These are phyloP conservation scores for Aphaenogaster ashmeadi DNA, from an alignment of 1,140 invertebrate species.

Conservation along the genomic window DNA sequence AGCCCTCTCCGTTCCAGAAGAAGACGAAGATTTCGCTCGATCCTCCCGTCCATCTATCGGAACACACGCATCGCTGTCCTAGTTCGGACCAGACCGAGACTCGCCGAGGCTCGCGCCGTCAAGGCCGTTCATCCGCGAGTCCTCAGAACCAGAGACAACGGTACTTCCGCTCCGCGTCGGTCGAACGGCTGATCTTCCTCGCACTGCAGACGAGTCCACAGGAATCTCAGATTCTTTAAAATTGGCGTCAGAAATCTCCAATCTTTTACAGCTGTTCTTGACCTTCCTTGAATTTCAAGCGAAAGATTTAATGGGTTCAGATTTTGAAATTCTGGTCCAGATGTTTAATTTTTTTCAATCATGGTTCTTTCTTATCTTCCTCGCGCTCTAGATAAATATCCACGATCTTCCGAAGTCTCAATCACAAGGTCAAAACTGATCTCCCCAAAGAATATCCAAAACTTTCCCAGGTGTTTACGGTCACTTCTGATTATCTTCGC, in stretches of 20 bases:
- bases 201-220: neutral
- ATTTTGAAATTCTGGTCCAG: neutral
- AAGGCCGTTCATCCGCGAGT: constrained; percentile 58
- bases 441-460: neutral
- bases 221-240: neutral
- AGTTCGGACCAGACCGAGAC: constrained; percentile 37
- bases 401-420: neutral
- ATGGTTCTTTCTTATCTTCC: neutral
- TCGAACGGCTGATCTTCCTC: constrained; percentile 3
- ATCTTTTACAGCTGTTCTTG: neutral
- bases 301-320: neutral
- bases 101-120: constrained; percentile 41
- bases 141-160: constrained; percentile 48
- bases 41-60: neutral
- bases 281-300: neutral
- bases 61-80: constrained; percentile 36
- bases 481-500: neutral
- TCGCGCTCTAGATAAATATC: neutral
- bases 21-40: constrained; percentile 8
- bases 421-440: neutral
- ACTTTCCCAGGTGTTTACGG: neutral
- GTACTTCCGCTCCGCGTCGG: constrained; percentile 47
- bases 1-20: neutral
- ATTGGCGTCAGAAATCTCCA: neutral
- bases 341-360: neutral